Percentiles rank a stretch among this genome's conserved stretches.
These are phyloP conservation scores for Trissolcus brochymenae DNA, from an alignment of 2,888 invertebrate species.

Conservation along the genomic window DNA sequence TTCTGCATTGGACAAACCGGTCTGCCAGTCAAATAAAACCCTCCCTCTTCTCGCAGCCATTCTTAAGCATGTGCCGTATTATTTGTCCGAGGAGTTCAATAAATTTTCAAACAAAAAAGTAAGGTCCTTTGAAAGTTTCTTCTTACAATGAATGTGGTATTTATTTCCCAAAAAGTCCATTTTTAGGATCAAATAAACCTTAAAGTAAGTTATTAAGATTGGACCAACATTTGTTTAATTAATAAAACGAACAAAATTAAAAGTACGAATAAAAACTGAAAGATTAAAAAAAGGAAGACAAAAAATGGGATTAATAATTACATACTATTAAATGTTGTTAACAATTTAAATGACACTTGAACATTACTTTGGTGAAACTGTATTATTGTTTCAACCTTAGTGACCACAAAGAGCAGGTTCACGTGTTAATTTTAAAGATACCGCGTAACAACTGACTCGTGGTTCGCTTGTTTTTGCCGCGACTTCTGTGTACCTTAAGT, in stretches of 20 bases:
- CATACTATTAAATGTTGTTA: background rate
- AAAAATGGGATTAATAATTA: slow-evolving; percentile 21
- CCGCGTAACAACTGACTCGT: slow-evolving; percentile 25
- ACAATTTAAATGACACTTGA: slow-evolving; percentile 4
- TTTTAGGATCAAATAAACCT: no score
- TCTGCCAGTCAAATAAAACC: slow-evolving; percentile 64
- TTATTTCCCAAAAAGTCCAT: background rate
- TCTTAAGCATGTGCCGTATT: slow-evolving; percentile 29
- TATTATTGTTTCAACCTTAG: background rate
- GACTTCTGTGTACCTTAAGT: slow-evolving; percentile 17
- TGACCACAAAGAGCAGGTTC: slow-evolving; percentile 9
- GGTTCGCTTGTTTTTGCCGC: slow-evolving; percentile 15
- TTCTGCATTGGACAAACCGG: slow-evolving; percentile 62
- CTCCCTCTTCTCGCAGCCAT: background rate
- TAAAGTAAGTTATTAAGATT: no score
- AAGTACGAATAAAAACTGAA: no score
- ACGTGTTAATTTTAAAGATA: slow-evolving; percentile 42
- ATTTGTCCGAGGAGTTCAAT: slow-evolving; percentile 46
- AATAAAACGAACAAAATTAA: no score
- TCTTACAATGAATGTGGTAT: slow-evolving; percentile 1
- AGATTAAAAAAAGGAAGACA: no score
- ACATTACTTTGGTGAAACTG: slow-evolving; percentile 1
- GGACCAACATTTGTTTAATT: no score
- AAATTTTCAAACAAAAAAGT: slow-evolving; percentile 26
- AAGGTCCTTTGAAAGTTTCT: no score